Percentiles rank a stretch among this genome's conserved stretches.
Evolutionary conservation across 2,113 vertebrate genomes (phyloP).

Genomic region (Orycteropus afer): DNA sequence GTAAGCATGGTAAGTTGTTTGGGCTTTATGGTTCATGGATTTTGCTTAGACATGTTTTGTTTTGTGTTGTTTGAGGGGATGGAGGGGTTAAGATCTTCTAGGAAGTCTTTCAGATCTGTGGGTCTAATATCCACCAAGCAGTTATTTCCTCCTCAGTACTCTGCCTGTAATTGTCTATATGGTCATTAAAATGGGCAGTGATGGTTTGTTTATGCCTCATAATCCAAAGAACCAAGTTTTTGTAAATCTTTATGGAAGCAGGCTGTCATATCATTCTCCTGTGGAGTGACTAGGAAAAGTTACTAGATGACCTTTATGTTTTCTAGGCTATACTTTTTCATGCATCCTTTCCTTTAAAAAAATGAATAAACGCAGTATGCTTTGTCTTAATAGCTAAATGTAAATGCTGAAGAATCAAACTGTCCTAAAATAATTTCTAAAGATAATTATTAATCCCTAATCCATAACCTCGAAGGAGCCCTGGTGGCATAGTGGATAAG

Average conservation of each 20-base stretch:
- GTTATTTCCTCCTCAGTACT: slow-evolving; percentile 4
- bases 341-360: background rate
- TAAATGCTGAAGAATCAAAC: slow-evolving; percentile 47
- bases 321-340: slow-evolving; percentile 27
- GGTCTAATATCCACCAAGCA: background rate
- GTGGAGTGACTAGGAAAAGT: background rate
- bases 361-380: background rate
- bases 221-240: slow-evolving; percentile 2
- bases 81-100: slow-evolving; percentile 45
- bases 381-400: slow-evolving; percentile 30
- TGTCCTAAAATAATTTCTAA: slow-evolving; percentile 16
- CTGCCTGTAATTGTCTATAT: background rate
- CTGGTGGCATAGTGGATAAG: too few species aligned
- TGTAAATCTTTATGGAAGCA: too few species aligned
- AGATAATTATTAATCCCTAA: slow-evolving; percentile 29
- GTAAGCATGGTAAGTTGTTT: slow-evolving; percentile 51
- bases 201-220: background rate
- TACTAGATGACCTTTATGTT: slow-evolving; percentile 18
- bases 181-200: background rate
- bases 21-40: slow-evolving; percentile 59
- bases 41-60: background rate
- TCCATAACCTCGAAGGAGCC: too few species aligned
- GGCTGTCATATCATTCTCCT: too few species aligned
- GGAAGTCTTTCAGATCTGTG: slow-evolving; percentile 24
- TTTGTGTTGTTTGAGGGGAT: background rate